Base-by-base conservation (phyloP, 1,140 invertebrate species). In the Aphelenchoides fujianensis region DNA sequence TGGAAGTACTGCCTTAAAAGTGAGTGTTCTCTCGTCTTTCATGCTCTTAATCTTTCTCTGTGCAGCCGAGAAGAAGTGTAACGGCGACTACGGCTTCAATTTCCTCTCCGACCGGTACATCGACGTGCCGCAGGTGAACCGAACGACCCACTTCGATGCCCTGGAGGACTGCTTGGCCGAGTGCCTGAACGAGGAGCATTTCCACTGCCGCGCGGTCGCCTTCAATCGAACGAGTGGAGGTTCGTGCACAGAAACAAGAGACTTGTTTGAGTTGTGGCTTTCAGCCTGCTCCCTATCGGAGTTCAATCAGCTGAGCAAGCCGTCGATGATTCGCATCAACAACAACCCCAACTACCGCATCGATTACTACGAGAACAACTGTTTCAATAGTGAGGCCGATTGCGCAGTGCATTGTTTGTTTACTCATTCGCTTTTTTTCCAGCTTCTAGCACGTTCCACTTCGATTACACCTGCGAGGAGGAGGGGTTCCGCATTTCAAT, bases 321-420 rank as follows among this genome's bases (percentile, higher is more conserved):
- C 82, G 19, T 36, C 67, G 23, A 36, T 71, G 9, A 79, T 83
- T 63, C 74, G 74, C 23, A 68, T 83, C 36, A 83, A 83, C 69
- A 84, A 83, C 68, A 84, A 83, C 52, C 82, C 82, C 1, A 83
- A 83, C 52, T 83, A 70, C 74, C 74, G 82, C 31, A 80, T 83
- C 41, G 82, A 83, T 53, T 83, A 83, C 68, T 83, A 84, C 59
- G 82, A 83, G 70, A 84, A 84, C 68, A 84, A 83, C 62, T 83
- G 82, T 35, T 79, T 69, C 53, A 83, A 83, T 53, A 74, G 81
- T 83, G 61, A 83, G 76, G 54, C 31, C n/a, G n/a, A n/a, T n/a
- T n/a, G n/a, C n/a, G n/a, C n/a, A n/a, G n/a, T n/a, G n/a, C n/a
- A n/a, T n/a, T n/a, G n/a, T n/a, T n/a, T n/a, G n/a, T n/a, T n/a